Evolutionary conservation across 2,113 vertebrate species (phyloP).

Genomic region (Hirundichthys speculiger): DNA sequence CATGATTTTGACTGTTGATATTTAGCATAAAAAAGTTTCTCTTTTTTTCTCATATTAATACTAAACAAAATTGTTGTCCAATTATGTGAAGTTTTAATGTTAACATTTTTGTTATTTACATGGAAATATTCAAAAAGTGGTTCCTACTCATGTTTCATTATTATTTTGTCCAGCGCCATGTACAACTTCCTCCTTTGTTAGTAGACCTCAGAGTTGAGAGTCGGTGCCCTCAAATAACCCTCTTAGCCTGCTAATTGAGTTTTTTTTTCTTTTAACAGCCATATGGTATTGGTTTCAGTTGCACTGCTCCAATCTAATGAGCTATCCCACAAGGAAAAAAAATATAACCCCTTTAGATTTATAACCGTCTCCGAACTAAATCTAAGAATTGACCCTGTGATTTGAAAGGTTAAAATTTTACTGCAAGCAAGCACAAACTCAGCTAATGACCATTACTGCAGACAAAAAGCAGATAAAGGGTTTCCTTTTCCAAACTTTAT

Average conservation of each 20-base stretch:
- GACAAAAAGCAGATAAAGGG: slow-evolving; percentile 71
- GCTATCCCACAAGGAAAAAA: slow-evolving; percentile 62
- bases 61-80: no score
- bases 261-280: slow-evolving; percentile 66
- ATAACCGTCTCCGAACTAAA: slow-evolving; percentile 63
- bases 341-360: slow-evolving; percentile 67
- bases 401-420: slow-evolving; percentile 64
- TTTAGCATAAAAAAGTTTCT: no score
- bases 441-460: slow-evolving; percentile 56
- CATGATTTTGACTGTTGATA: no score
- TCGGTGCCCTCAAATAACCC: slow-evolving; percentile 54
- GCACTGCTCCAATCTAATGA: slow-evolving; percentile 66
- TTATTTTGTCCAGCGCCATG: slow-evolving; percentile 1
- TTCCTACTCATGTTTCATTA: not conserved
- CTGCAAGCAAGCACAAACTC: slow-evolving; percentile 44
- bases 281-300: slow-evolving; percentile 77
- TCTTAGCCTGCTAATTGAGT: slow-evolving; percentile 68
- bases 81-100: no score
- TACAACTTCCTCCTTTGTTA: slow-evolving; percentile 23
- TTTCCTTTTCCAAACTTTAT: slow-evolving; percentile 63
- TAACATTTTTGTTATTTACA: no score
- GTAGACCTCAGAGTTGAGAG: slow-evolving; percentile 33
- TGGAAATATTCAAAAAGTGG: no score
- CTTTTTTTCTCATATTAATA: no score
- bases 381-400: slow-evolving; percentile 62